Percentiles rank a stretch among this genome's conserved stretches.
phyloP scores from a whole-genome alignment of 2,888 invertebrate genomes.

The Timema podura region DNA sequence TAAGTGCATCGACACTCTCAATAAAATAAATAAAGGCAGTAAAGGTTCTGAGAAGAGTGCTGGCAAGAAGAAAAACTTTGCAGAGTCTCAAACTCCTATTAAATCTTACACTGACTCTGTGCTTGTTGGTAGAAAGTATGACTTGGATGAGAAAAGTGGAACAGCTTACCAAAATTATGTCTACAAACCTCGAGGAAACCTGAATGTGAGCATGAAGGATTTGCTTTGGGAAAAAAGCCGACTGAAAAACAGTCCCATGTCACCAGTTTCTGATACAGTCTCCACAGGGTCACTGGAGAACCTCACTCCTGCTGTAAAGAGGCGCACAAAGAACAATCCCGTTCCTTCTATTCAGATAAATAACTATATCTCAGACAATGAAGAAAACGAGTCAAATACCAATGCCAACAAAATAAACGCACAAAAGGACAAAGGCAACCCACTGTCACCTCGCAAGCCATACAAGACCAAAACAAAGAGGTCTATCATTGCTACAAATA shows the following conservation, averaged over 20 bases:
- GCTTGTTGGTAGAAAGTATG: conserved; percentile 13
- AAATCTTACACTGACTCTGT: conserved; percentile 4
- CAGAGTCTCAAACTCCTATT: background rate
- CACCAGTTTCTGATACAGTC: background rate
- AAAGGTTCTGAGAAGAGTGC: background rate
- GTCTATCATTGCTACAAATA: conserved; percentile 19
- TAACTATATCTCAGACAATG: conserved; percentile 15
- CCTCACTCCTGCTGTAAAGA: background rate
- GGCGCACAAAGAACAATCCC: background rate
- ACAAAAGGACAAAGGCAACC: background rate
- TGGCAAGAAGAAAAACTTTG: background rate
- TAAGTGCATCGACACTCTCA: conserved; percentile 37
- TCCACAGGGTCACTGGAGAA: conserved; percentile 5
- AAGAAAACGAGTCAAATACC: background rate
- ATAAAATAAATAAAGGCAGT: background rate
- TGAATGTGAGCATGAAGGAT: background rate
- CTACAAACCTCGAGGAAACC: too few relatives aligned
- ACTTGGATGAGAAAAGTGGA: conserved; percentile 13
- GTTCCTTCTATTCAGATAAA: conserved; percentile 4
- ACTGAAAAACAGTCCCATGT: background rate
- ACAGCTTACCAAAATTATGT: too few relatives aligned
- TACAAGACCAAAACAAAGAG: conserved; percentile 17
- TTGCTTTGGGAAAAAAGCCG: conserved; percentile 5
- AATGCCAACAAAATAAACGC: background rate
- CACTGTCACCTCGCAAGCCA: background rate